phyloP scores from a whole-genome alignment of 2,113 vertebrate genomes.

The Noturus placidus region DNA sequence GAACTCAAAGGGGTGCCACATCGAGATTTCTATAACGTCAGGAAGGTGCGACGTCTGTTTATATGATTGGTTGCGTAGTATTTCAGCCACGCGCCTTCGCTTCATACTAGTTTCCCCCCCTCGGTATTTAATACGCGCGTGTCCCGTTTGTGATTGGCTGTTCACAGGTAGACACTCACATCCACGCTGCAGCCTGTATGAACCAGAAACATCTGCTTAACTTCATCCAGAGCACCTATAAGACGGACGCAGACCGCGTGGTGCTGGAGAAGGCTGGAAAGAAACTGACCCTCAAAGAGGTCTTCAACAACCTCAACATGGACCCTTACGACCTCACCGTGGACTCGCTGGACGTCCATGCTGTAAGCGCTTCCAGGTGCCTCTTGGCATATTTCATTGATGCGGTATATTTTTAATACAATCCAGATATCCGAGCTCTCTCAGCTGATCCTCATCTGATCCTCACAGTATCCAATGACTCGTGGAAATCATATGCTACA shows the following conservation, averaged over 20 bases:
- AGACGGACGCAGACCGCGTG: slow-evolving; percentile 81
- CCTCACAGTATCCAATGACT: not conserved
- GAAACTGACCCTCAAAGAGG: slow-evolving; percentile 84
- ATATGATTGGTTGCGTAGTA: too few relatives aligned
- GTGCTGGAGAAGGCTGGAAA: slow-evolving; percentile 81
- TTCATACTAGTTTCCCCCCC: not conserved
- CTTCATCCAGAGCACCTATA: slow-evolving; percentile 90
- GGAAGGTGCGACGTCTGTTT: slow-evolving; percentile 78
- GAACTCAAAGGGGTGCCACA: slow-evolving; percentile 93
- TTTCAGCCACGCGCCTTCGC: not conserved
- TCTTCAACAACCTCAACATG: slow-evolving; percentile 89
- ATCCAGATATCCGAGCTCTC: not conserved
- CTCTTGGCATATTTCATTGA: not conserved
- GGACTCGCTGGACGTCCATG: slow-evolving; percentile 95
- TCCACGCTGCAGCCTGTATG: slow-evolving; percentile 97
- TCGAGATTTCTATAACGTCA: slow-evolving; percentile 97
- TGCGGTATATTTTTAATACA: not conserved
- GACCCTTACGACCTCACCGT: slow-evolving; percentile 97
- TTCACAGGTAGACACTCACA: slow-evolving; percentile 94
- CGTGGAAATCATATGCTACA: not conserved
- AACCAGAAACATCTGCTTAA: slow-evolving; percentile 93
- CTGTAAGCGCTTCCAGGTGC: slow-evolving; percentile 69
- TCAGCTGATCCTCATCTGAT: not conserved
- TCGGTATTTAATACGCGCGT: not conserved
- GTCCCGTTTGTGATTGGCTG: not conserved